Percentiles rank a stretch among this genome's conserved stretches.
Conservation (phyloP, 1,140 invertebrate genomes). For the Chionoecetes opilio region DNA sequence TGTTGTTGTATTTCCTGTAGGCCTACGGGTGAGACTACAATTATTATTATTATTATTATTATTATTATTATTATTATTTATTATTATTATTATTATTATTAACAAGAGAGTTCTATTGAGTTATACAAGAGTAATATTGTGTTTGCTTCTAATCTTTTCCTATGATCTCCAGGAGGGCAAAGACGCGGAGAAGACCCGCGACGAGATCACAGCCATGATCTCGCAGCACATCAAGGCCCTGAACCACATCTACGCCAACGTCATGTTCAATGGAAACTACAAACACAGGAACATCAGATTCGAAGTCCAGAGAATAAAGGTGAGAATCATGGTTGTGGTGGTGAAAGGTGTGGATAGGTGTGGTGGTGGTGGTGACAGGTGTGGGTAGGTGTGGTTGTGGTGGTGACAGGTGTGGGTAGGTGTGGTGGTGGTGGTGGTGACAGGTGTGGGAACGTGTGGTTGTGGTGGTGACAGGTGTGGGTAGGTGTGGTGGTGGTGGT, state of each 20-base stretch:
- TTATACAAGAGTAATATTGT: too few relatives aligned
- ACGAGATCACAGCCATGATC: conserved; percentile 98
- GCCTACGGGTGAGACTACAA: too few relatives aligned
- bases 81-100: too few relatives aligned
- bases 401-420: too few relatives aligned
- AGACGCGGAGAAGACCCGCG: conserved; percentile 92
- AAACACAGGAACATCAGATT: conserved; percentile 97
- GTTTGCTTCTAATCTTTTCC: too few relatives aligned
- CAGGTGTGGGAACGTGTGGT: neutral
- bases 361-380: neutral
- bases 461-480: neutral
- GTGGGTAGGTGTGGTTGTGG: neutral
- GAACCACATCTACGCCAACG: conserved; percentile 98
- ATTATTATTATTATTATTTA: too few relatives aligned
- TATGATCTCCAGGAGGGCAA: conserved; percentile 82
- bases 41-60: too few relatives aligned
- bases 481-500: neutral
- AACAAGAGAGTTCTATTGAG: too few relatives aligned
- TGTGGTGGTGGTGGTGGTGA: too few relatives aligned
- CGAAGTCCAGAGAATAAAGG: conserved; percentile 98
- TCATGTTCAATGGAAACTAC: conserved; percentile 93
- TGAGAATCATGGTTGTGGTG: conserved; percentile 83
- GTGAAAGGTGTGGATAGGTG: neutral
- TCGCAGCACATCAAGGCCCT: conserved; percentile 99
- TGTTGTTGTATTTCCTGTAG: too few relatives aligned